Conservation (phyloP, 2,797 vertebrate genomes). For the Alauda arvensis region DNA sequence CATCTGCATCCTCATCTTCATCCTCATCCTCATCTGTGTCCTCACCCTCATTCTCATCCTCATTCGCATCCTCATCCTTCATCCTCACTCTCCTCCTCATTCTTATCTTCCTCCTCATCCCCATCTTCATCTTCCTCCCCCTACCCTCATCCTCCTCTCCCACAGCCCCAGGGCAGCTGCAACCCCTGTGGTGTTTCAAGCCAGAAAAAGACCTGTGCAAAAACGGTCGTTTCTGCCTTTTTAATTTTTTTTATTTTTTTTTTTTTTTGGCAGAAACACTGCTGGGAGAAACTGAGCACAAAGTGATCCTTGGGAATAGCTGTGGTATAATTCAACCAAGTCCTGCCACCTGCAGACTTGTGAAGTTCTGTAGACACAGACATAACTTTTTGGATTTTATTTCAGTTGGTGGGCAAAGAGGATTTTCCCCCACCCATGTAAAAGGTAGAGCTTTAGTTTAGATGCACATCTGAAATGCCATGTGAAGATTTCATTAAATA, state of each 20-base stretch:
- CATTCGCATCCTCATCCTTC: accelerated
- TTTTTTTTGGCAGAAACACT: neutral
- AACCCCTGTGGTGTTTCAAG: accelerated
- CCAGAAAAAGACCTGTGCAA: neutral
- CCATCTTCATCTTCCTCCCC: accelerated
- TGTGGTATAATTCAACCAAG: too few relatives aligned
- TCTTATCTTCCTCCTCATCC: accelerated
- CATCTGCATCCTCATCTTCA: accelerated
- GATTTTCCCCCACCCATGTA: accelerated
- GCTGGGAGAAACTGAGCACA: accelerated
- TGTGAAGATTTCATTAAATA: neutral
- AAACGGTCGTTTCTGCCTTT: accelerated
- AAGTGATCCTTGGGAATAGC: accelerated
- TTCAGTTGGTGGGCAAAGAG: neutral
- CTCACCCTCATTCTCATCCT: accelerated
- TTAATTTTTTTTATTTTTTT: neutral
- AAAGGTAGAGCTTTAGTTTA: neutral
- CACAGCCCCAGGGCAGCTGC: accelerated
- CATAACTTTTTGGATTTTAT: accelerated
- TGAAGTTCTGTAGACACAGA: neutral
- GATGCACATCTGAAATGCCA: accelerated
- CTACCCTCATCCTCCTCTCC: neutral
- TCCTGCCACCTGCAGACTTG: neutral
- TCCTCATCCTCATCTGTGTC: accelerated
- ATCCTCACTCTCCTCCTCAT: too few relatives aligned